Percentiles rank a stretch among this genome's conserved stretches.
Evolutionary conservation across 2,888 invertebrate genomes (phyloP).

Genomic region (Orchestes rusci): DNA sequence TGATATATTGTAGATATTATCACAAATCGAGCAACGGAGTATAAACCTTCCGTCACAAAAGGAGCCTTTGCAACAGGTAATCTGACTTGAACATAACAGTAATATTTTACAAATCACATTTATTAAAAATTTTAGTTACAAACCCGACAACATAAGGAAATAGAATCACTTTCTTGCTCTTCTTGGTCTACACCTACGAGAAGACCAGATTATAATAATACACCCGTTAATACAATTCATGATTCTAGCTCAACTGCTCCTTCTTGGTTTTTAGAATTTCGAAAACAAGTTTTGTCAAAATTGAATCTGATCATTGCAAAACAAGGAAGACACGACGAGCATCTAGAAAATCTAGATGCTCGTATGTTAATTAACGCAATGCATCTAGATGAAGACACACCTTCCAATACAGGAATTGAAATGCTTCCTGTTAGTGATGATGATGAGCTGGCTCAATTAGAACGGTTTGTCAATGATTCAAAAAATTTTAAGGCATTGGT

Average conservation of each 20-base stretch:
- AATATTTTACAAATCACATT: too few relatives aligned
- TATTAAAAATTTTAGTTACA: too few relatives aligned
- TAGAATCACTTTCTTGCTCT: too few relatives aligned
- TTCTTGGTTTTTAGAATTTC: slow-evolving; percentile 5
- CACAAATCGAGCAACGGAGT: too few relatives aligned
- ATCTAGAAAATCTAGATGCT: slow-evolving; percentile 1
- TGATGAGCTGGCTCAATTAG: slow-evolving; percentile 2
- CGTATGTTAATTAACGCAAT: neutral
- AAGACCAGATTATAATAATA: neutral
- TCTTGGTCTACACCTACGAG: neutral
- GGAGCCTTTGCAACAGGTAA: neutral
- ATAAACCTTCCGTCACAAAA: too few relatives aligned
- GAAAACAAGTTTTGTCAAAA: slow-evolving; percentile 6
- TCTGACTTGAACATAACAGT: neutral
- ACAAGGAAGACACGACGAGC: slow-evolving; percentile 5
- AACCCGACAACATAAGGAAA: too few relatives aligned
- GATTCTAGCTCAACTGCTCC: too few relatives aligned
- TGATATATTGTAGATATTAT: too few relatives aligned
- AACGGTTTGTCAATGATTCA: slow-evolving; percentile 3
- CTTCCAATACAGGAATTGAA: neutral
- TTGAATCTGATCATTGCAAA: slow-evolving; percentile 7
- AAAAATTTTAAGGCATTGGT: slow-evolving; percentile 6
- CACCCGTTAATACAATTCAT: too few relatives aligned
- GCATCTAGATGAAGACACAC: slow-evolving; percentile 1
- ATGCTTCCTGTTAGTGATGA: slow-evolving; percentile 7